phyloP scores from a whole-genome alignment of 2,888 invertebrate genomes.

The Parelbella ahira region DNA sequence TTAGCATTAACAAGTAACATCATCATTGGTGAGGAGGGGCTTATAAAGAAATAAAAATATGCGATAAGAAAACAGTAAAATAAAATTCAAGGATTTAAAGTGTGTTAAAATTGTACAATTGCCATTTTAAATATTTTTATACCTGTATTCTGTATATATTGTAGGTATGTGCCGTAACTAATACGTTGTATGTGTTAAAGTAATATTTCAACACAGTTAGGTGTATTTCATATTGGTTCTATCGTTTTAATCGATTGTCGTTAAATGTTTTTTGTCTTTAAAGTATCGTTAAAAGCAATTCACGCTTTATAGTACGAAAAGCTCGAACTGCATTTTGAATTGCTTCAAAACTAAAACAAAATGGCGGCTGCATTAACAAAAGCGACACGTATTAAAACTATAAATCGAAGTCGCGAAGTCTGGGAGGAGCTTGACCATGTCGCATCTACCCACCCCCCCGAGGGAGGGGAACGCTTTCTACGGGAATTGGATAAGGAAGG shows the following conservation, averaged over 20 bases:
- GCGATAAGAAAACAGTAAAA: conserved; percentile 16
- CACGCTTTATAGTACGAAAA: no score
- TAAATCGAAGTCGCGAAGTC: conserved; percentile 50
- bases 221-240: no score
- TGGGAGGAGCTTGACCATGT: conserved; percentile 52
- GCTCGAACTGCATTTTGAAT: conserved; percentile 18
- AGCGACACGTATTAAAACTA: conserved; percentile 52
- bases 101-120: no score
- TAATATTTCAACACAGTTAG: no score
- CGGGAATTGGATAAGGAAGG: conserved; percentile 35
- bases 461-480: conserved; percentile 37
- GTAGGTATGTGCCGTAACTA: no score
- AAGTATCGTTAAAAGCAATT: no score
- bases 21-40: conserved; percentile 8
- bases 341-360: conserved; percentile 37
- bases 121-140: conserved; percentile 1
- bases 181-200: no score
- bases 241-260: no score
- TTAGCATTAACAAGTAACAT: conserved; percentile 1
- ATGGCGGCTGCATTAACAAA: conserved; percentile 41
- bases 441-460: conserved; percentile 45
- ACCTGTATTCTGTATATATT: no score
- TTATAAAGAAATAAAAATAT: conserved; percentile 16
- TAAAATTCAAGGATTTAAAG: conserved; percentile 19
- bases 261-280: no score